phyloP scores from a whole-genome alignment of 2,797 vertebrate species.

The Acomys russatus region DNA sequence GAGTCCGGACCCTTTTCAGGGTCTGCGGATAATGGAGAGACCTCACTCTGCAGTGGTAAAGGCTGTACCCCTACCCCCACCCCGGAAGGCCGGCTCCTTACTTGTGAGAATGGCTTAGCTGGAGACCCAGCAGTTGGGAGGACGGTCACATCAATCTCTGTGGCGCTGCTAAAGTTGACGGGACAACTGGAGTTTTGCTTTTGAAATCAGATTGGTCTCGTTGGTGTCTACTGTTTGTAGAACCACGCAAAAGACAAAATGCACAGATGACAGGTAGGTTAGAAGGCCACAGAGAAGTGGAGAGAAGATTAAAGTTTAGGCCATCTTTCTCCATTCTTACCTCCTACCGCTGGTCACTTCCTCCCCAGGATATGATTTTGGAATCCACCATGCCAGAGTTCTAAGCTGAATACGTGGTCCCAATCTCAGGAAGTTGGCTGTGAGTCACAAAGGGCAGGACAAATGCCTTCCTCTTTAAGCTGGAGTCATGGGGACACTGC shows the following conservation, averaged over 20 bases:
- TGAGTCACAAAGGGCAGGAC: not conserved
- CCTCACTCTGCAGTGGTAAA: not conserved
- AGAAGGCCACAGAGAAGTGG: not conserved
- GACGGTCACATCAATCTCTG: not conserved
- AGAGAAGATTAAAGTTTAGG: not conserved
- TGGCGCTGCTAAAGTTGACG: not conserved
- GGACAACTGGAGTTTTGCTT: not conserved
- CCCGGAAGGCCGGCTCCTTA: not conserved
- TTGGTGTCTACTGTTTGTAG: not conserved
- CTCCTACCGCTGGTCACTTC: not conserved
- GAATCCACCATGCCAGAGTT: not conserved
- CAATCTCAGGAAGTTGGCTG: not conserved
- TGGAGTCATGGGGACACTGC: not conserved
- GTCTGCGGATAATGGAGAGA: not conserved
- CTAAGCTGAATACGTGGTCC: not conserved
- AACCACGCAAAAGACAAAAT: not conserved
- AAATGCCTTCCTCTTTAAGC: too few species aligned
- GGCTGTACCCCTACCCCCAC: too few species aligned
- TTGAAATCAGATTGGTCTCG: not conserved
- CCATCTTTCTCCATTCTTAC: not conserved
- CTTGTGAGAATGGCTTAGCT: not conserved
- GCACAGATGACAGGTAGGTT: not conserved
- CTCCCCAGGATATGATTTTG: not conserved
- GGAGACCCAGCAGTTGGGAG: not conserved
- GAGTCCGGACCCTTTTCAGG: not conserved